These are phyloP conservation scores for Athalia cordata DNA, from an alignment of 2,888 invertebrate genomes.

Conservation along the genomic window DNA sequence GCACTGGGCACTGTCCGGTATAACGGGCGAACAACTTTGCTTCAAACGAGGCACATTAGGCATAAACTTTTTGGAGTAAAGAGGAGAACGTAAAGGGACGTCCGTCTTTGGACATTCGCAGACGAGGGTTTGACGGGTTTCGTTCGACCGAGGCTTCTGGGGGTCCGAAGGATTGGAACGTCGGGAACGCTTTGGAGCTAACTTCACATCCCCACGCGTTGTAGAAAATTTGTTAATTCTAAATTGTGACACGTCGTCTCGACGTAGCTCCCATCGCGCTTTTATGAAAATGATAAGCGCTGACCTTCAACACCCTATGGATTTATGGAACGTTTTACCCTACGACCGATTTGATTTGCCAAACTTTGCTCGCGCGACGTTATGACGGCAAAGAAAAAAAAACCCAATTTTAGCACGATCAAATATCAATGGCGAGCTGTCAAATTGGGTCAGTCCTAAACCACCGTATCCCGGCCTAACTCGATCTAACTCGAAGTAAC, in stretches of 20 bases:
- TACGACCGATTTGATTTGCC: not conserved
- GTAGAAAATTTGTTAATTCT: slow-evolving; percentile 33
- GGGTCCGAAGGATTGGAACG: slow-evolving; percentile 19
- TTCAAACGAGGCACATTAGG: slow-evolving; percentile 22
- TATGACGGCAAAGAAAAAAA: no score
- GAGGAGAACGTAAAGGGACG: slow-evolving; percentile 4
- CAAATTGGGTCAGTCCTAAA: slow-evolving; percentile 35
- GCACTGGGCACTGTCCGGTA: not conserved
- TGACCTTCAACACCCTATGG: slow-evolving; percentile 1
- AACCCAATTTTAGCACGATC: no score
- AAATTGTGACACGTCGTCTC: slow-evolving; percentile 23
- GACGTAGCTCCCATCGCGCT: slow-evolving; percentile 2
- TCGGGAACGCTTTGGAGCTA: slow-evolving; percentile 27
- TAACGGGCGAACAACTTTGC: slow-evolving; percentile 23
- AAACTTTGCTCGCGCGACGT: no score
- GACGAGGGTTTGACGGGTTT: slow-evolving; percentile 41
- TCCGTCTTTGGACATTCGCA: slow-evolving; percentile 35
- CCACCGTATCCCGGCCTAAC: slow-evolving; percentile 1
- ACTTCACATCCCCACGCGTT: not conserved
- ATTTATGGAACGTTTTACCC: not conserved
- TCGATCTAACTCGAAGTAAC: not conserved
- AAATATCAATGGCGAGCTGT: slow-evolving; percentile 22
- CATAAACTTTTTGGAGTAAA: slow-evolving; percentile 3
- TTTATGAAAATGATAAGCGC: slow-evolving; percentile 16
- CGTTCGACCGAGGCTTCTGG: slow-evolving; percentile 10